A percentile compares a stretch with the other conserved stretches of the same genome.
Conservation (phyloP, 2,797 vertebrate species). For the Alauda arvensis region DNA sequence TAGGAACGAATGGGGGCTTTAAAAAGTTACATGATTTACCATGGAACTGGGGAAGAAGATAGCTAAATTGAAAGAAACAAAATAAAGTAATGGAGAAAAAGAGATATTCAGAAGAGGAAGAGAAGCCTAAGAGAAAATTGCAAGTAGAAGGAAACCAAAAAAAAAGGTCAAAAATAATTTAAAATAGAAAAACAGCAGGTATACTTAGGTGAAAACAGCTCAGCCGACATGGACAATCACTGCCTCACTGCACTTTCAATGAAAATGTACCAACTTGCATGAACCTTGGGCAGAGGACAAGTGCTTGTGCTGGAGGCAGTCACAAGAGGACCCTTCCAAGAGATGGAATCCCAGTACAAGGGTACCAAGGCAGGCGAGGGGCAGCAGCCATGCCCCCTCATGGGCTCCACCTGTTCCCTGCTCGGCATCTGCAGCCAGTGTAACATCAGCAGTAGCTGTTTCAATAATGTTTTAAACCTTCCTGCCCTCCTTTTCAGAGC, state of each 20-base stretch:
- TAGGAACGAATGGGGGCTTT: background rate
- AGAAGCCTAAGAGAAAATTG: background rate
- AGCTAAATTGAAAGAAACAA: background rate
- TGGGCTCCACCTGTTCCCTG: background rate
- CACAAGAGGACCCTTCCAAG: background rate
- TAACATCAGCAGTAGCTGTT: background rate
- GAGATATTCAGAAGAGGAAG: background rate
- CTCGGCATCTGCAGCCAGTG: background rate
- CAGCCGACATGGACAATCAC: background rate
- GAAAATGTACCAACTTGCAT: background rate
- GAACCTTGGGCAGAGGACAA: background rate
- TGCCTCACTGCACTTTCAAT: background rate
- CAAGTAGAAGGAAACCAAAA: background rate
- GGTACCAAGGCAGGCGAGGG: background rate
- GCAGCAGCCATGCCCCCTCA: rapidly evolving
- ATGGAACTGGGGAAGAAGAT: background rate
- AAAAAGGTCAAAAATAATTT: background rate
- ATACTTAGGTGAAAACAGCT: background rate
- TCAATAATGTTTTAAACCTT: conserved; percentile 20
- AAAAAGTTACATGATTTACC: background rate
- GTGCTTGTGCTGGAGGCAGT: background rate
- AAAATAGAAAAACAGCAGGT: background rate
- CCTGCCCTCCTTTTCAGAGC: conserved; percentile 36
- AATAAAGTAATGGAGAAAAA: background rate
- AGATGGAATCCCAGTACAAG: background rate